Base-by-base conservation (phyloP, 1,140 invertebrate genomes). In the Calycopis cecrops region DNA sequence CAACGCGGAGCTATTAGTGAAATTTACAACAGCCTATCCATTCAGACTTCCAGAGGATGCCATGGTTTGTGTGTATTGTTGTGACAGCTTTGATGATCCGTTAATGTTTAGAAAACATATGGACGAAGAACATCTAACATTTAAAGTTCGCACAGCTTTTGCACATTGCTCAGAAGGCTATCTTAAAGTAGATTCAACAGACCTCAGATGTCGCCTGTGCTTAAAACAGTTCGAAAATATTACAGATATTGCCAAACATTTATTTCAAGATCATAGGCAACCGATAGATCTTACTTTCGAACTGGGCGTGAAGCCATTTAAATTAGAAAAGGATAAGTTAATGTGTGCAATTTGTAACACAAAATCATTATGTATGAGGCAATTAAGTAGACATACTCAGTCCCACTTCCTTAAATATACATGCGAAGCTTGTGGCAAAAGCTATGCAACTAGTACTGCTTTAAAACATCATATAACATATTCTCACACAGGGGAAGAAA, bases 341-440 rank as follows among this genome's bases (percentile, higher is more conserved):
- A 44, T 55, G 0, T 86, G 83, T 35, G 76, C 70, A 0, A 62
- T 83, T 42, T 84, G 82, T 40, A 51, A 62, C 4, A 44, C 60
- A 3, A 82, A 80, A 53, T 67, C 62, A 0, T 54, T 72, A 0
- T 73, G 69, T 9, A 48, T 83, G 6, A 60, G 76, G 16, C 69
- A 67, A 18, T 59, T 84, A 14, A 79, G 73, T 37, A 63, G 73
- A 11, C 83, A 86, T 55, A 72, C 74, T 2, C 73, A 88, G 47
- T 77, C 73, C 0, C 84, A 84, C 35, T 87, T 83, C 17, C 69
- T 79, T 4, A 85, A 81, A 3, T 88, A 76, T 59, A 83, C 76
- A 0, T 90, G 90, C 49, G 85, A 89, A 12, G 67, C 75, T n/a
- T 90, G 89, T 35, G 85, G 80, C 0, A 88, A 88, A 48, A 79